Conservation (phyloP, 2,888 invertebrate genomes). For the Drosophila fungiperda region DNA sequence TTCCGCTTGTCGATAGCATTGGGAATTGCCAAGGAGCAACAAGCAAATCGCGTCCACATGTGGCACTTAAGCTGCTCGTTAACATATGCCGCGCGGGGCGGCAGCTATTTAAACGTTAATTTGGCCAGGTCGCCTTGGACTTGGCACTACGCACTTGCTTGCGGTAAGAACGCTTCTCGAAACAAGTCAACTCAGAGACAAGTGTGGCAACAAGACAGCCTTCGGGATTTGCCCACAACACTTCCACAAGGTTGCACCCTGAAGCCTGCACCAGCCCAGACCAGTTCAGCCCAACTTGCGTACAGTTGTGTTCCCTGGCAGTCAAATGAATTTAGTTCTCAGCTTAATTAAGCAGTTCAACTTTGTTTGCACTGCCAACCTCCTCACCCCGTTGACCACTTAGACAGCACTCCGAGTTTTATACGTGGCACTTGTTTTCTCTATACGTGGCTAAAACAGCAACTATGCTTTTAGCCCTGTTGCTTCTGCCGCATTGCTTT, state of each 20-base stretch:
- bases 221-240: slow-evolving; percentile 30
- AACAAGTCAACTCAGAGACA: slow-evolving; percentile 17
- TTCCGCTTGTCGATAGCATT: slow-evolving; percentile 26
- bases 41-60: slow-evolving; percentile 39
- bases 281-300: slow-evolving; percentile 4
- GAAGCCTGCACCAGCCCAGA: background rate
- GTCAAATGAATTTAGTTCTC: slow-evolving; percentile 5
- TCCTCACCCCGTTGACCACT: slow-evolving; percentile 12
- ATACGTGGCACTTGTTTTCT: slow-evolving; percentile 31
- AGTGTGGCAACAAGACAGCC: slow-evolving; percentile 14
- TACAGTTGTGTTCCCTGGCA: slow-evolving; percentile 40
- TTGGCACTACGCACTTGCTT: slow-evolving; percentile 20
- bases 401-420: slow-evolving; percentile 44
- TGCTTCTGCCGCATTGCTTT: background rate
- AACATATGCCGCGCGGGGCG: slow-evolving; percentile 27
- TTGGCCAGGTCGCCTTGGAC: slow-evolving; percentile 28
- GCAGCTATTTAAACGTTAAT: slow-evolving; percentile 57
- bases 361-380: background rate
- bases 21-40: slow-evolving; percentile 37
- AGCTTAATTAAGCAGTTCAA: slow-evolving; percentile 25
- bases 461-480: slow-evolving; percentile 1
- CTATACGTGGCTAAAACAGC: slow-evolving; percentile 44
- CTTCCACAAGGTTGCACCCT: slow-evolving; percentile 17
- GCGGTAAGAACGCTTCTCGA: slow-evolving; percentile 10
- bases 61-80: slow-evolving; percentile 42